Evolutionary conservation across 2,797 vertebrate species (phyloP).

Genomic region (Necrosyrtes monachus): DNA sequence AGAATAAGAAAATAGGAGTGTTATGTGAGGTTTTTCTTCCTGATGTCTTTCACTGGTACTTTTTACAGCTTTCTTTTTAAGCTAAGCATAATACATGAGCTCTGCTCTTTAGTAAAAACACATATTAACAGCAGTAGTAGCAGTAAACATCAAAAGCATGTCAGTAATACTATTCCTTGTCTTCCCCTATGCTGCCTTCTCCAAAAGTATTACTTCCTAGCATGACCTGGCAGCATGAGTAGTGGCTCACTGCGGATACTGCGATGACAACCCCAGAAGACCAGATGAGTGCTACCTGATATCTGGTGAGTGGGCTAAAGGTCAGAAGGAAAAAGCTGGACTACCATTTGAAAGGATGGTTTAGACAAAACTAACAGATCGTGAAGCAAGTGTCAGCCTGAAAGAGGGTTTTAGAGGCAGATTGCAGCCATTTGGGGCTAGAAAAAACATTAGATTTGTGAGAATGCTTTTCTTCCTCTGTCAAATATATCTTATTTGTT

Average conservation of each 20-base stretch:
- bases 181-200: neutral
- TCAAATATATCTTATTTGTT: slow-evolving; percentile 32
- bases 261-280: neutral
- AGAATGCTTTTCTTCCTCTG: slow-evolving; percentile 17
- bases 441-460: neutral
- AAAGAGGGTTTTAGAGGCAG: neutral
- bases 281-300: neutral
- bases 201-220: neutral
- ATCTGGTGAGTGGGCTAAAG: neutral
- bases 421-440: neutral
- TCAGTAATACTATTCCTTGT: neutral
- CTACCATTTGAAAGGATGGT: neutral
- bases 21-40: neutral
- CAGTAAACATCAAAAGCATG: neutral
- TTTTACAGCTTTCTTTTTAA: neutral
- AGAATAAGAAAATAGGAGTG: neutral
- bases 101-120: neutral
- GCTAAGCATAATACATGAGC: neutral
- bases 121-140: neutral
- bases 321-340: neutral
- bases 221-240: neutral
- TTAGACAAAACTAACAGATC: neutral
- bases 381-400: neutral
- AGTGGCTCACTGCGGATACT: neutral
- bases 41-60: neutral